Percentiles rank a stretch among this genome's conserved stretches.
Evolutionary conservation across 1,140 invertebrate species (phyloP).

Genomic region (Apis cerana): DNA sequence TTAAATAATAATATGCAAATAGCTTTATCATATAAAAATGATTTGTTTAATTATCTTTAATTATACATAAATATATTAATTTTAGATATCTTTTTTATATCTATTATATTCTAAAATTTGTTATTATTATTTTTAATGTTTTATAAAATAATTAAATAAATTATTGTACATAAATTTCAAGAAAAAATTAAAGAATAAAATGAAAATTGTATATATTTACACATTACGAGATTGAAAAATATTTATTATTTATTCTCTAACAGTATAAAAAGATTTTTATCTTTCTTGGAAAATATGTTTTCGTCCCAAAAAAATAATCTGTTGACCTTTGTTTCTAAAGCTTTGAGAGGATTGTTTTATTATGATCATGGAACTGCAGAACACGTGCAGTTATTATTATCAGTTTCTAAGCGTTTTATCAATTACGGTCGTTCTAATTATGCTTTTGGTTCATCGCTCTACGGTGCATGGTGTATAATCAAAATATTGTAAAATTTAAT

Average conservation of each 20-base stretch:
- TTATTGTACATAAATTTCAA: not conserved
- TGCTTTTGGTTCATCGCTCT: not conserved
- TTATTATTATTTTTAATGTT: too few species aligned
- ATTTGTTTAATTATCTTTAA: too few species aligned
- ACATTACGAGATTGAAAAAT: not conserved
- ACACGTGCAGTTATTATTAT: constrained; percentile 1
- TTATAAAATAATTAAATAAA: too few species aligned
- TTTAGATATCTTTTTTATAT: too few species aligned
- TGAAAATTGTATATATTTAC: too few species aligned
- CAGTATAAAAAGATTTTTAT: not conserved
- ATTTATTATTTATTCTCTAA: not conserved
- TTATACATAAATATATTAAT: too few species aligned
- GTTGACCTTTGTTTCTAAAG: not conserved
- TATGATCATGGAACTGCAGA: not conserved
- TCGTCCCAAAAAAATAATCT: not conserved
- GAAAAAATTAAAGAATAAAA: too few species aligned
- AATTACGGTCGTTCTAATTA: constrained; percentile 31
- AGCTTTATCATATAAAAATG: too few species aligned
- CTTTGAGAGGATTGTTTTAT: not conserved
- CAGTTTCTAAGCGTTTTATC: constrained; percentile 22
- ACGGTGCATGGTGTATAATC: not conserved
- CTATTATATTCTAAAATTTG: too few species aligned
- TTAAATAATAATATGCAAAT: too few species aligned
- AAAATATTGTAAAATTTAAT: too few species aligned
- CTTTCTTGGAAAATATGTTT: not conserved